These are phyloP conservation scores for Acleris laterana DNA, from an alignment of 2,888 invertebrate genomes.

Conservation along the genomic window DNA sequence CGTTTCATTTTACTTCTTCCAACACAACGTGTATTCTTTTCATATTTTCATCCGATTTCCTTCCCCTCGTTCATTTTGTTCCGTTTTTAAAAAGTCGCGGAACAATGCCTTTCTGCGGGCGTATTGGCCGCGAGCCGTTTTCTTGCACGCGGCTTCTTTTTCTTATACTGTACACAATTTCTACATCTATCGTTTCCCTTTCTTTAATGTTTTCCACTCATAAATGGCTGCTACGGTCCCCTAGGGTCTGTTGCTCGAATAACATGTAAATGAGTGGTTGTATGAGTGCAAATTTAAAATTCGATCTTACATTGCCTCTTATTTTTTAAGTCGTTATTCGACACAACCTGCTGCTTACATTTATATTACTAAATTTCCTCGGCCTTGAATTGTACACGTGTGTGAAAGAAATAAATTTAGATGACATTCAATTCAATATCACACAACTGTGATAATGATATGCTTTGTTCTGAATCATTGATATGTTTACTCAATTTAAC, in stretches of 20 bases:
- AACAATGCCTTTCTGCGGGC: conserved; percentile 81
- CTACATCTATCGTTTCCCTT: conserved; percentile 80
- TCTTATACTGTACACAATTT: conserved; percentile 74
- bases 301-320: conserved; percentile 30
- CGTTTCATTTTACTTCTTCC: conserved; percentile 82
- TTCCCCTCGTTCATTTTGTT: conserved; percentile 82
- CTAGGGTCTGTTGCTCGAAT: conserved; percentile 80
- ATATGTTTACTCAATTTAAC: too few species aligned
- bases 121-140: conserved; percentile 81
- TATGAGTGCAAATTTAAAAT: conserved; percentile 73
- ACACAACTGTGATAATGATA: too few species aligned
- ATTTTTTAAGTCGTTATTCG: conserved; percentile 6
- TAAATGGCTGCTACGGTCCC: conserved; percentile 83
- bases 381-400: too few species aligned
- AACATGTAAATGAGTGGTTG: conserved; percentile 81
- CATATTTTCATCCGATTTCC: conserved; percentile 85
- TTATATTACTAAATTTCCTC: neutral
- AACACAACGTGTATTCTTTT: conserved; percentile 82
- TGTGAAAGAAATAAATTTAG: too few species aligned
- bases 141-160: conserved; percentile 77
- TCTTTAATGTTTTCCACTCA: conserved; percentile 83
- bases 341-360: neutral
- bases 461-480: too few species aligned
- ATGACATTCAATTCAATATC: too few species aligned
- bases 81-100: conserved; percentile 80